Conservation (phyloP, 2,113 vertebrate species). For the Peucedramus taeniatus region DNA sequence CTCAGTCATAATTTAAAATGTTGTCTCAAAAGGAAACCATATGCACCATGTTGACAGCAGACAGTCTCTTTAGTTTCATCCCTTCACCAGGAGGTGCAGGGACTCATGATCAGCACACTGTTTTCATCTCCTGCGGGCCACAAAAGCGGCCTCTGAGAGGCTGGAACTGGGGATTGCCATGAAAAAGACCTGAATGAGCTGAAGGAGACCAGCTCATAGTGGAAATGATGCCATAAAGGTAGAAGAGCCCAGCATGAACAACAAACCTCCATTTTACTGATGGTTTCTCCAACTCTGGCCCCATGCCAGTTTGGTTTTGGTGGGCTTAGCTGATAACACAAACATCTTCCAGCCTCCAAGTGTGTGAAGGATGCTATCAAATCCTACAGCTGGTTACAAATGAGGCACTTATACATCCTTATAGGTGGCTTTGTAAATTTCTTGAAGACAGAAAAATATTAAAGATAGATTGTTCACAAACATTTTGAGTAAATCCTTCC, state of each 20-base stretch:
- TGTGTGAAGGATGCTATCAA: not conserved
- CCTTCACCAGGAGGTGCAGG: not conserved
- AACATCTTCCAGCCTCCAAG: not conserved
- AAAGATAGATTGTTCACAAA: not conserved
- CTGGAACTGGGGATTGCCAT: not conserved
- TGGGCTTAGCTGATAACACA: not conserved
- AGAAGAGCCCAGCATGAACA: not conserved
- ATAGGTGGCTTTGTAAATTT: not conserved
- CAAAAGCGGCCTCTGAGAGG: not conserved
- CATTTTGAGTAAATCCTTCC: not conserved
- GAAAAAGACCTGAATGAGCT: not conserved
- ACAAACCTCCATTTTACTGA: not conserved
- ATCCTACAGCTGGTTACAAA: not conserved
- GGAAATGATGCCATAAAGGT: not conserved
- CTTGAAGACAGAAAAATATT: not conserved
- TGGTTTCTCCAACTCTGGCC: not conserved
- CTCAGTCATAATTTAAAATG: not conserved
- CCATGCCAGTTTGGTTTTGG: not conserved
- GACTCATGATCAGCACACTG: not conserved
- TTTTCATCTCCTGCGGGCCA: not conserved
- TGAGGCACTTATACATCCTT: not conserved
- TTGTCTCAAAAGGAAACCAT: not conserved
- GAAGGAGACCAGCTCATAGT: not conserved
- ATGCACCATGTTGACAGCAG: not conserved
- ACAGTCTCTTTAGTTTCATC: not conserved